These are phyloP conservation scores for Orchestes rusci DNA, from an alignment of 2,888 invertebrate species.

Conservation along the genomic window DNA sequence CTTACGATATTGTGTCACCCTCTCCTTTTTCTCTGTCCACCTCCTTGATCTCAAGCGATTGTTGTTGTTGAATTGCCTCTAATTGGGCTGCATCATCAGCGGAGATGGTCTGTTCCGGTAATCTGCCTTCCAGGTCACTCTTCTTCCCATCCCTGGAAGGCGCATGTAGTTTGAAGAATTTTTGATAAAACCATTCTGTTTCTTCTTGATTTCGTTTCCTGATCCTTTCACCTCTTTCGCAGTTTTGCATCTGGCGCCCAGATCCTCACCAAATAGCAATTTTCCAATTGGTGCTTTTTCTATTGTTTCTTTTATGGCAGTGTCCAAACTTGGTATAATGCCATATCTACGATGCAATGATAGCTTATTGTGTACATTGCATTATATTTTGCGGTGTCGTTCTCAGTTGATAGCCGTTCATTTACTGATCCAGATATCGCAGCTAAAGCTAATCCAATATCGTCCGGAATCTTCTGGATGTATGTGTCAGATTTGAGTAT, in stretches of 20 bases:
- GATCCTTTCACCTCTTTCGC: conserved; percentile 6
- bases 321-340: conserved; percentile 9
- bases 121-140: conserved; percentile 8
- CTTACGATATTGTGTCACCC: conserved; percentile 6
- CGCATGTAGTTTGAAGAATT: conserved; percentile 9
- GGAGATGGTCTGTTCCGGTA: conserved; percentile 6
- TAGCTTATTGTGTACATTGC: conserved; percentile 11
- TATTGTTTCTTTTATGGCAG: conserved; percentile 8
- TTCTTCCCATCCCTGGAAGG: conserved; percentile 11
- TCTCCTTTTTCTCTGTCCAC: conserved; percentile 7
- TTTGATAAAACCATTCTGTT: conserved; percentile 1
- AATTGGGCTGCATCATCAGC: conserved; percentile 1
- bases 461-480: conserved; percentile 6
- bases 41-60: conserved; percentile 7
- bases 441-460: conserved; percentile 6
- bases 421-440: conserved; percentile 7
- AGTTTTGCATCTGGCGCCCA: conserved; percentile 8
- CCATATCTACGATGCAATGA: conserved; percentile 8
- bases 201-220: conserved; percentile 10
- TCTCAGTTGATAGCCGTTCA: conserved; percentile 1
- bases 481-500: conserved; percentile 5
- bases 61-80: conserved; percentile 11
- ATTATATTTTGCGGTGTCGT: conserved; percentile 7
- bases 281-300: conserved; percentile 8
- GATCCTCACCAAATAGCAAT: conserved; percentile 10